Percentiles rank a stretch among this genome's conserved stretches.
Evolutionary conservation across 2,888 invertebrate genomes (phyloP).

Genomic region (Rhagophthalmus giganteus): DNA sequence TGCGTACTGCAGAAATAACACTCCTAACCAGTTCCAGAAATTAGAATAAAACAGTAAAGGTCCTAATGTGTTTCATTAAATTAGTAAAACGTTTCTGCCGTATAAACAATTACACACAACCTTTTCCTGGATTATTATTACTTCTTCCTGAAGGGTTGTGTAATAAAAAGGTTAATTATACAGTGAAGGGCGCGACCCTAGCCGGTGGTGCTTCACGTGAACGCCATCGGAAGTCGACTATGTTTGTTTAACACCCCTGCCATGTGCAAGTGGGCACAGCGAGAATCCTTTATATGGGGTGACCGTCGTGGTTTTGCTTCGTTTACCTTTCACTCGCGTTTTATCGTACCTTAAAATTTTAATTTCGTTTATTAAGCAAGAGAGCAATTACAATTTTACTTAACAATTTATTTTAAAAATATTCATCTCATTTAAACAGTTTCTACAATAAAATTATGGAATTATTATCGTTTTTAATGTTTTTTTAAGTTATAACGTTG

Average conservation of each 20-base stretch:
- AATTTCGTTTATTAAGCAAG: conserved; percentile 19
- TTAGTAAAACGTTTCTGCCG: conserved; percentile 45
- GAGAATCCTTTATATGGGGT: conserved; percentile 21
- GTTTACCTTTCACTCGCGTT: conserved; percentile 25
- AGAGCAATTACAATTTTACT: conserved; percentile 8
- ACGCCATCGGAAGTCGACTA: conserved; percentile 36
- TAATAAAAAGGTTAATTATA: conserved; percentile 53
- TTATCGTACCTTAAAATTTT: conserved; percentile 25
- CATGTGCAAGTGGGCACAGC: conserved; percentile 32
- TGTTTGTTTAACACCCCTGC: conserved; percentile 40
- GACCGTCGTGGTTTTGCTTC: conserved; percentile 29
- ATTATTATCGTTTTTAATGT: too few species aligned
- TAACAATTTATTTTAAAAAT: too few species aligned
- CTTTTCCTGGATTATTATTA: conserved; percentile 46
- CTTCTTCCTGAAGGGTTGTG: conserved; percentile 50
- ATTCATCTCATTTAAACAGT: too few species aligned
- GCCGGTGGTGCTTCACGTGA: conserved; percentile 34
- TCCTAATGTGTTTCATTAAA: conserved; percentile 48
- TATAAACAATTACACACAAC: conserved; percentile 47
- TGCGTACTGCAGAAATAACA: conserved; percentile 44
- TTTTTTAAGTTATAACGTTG: too few species aligned
- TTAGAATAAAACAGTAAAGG: conserved; percentile 48
- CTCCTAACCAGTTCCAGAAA: conserved; percentile 43
- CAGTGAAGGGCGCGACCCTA: conserved; percentile 44
- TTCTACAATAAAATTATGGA: too few species aligned